Conservation (phyloP, 2,797 vertebrate species). For the Odontamblyopus rebecca region DNA sequence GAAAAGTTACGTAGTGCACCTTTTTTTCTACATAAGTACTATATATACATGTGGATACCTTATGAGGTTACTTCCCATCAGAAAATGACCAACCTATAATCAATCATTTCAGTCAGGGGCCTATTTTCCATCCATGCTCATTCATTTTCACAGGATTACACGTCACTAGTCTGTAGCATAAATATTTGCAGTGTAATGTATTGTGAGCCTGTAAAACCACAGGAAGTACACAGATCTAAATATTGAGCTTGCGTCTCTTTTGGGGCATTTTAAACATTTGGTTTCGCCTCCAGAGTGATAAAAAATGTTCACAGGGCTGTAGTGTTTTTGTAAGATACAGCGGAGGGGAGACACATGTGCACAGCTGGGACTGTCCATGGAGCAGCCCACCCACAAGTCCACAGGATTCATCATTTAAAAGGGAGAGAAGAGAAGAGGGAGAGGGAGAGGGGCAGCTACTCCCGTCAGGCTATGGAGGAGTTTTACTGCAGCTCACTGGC, state of each 20-base stretch:
- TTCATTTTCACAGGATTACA: constrained; percentile 3
- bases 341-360: constrained; percentile 61
- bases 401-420: constrained; percentile 13
- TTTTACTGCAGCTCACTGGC: constrained; percentile 12
- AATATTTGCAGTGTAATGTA: constrained; percentile 16
- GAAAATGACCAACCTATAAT: too few species aligned
- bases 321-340: constrained; percentile 58
- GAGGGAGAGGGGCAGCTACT: not conserved
- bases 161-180: constrained; percentile 7
- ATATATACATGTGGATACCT: too few species aligned
- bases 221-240: constrained; percentile 22
- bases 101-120: not conserved
- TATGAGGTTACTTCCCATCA: too few species aligned
- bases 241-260: constrained; percentile 15
- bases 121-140: not conserved
- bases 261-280: constrained; percentile 39
- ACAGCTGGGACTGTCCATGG: constrained; percentile 56
- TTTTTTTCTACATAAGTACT: too few species aligned
- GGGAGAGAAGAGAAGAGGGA: not conserved
- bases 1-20: too few species aligned
- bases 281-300: constrained; percentile 29
- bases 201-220: constrained; percentile 23
- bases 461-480: not conserved
- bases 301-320: constrained; percentile 35
- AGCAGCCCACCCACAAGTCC: constrained; percentile 63